These are phyloP conservation scores for Teleiodes luculella DNA, from an alignment of 2,888 invertebrate genomes.

Conservation along the genomic window DNA sequence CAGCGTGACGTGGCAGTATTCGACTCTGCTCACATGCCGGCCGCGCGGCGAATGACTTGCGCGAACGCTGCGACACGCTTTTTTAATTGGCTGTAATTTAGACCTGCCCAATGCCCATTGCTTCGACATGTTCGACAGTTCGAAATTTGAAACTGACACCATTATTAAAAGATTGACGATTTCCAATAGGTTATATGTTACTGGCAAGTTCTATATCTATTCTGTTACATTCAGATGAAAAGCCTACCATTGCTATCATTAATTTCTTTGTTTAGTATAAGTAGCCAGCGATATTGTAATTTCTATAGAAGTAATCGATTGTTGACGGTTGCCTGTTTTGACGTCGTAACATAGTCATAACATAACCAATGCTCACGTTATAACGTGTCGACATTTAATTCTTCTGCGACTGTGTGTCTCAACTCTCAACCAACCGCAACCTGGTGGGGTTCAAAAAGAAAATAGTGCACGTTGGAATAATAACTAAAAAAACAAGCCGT, in stretches of 20 bases:
- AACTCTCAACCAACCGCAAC: constrained; percentile 31
- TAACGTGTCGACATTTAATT: constrained; percentile 4
- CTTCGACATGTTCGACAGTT: constrained; percentile 9
- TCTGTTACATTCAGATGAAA: too few species aligned
- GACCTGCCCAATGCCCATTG: constrained; percentile 36
- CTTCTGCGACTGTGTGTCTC: constrained; percentile 1
- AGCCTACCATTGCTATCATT: neutral
- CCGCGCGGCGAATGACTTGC: constrained; percentile 52
- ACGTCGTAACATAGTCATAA: neutral
- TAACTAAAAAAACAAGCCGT: constrained; percentile 66
- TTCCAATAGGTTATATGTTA: neutral
- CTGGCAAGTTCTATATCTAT: neutral
- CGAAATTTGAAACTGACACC: constrained; percentile 12
- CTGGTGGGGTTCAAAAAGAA: constrained; percentile 58
- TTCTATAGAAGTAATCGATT: neutral
- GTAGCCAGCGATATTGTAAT: neutral
- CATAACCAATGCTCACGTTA: neutral
- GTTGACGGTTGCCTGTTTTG: neutral
- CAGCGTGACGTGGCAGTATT: constrained; percentile 59
- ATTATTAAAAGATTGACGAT: constrained; percentile 3
- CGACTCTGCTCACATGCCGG: constrained; percentile 56
- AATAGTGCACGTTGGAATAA: constrained; percentile 71
- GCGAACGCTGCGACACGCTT: constrained; percentile 49
- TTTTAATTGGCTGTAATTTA: constrained; percentile 66
- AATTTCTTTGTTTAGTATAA: neutral